These are phyloP conservation scores for Cephus cinctus DNA, from an alignment of 1,140 invertebrate genomes.

Conservation along the genomic window DNA sequence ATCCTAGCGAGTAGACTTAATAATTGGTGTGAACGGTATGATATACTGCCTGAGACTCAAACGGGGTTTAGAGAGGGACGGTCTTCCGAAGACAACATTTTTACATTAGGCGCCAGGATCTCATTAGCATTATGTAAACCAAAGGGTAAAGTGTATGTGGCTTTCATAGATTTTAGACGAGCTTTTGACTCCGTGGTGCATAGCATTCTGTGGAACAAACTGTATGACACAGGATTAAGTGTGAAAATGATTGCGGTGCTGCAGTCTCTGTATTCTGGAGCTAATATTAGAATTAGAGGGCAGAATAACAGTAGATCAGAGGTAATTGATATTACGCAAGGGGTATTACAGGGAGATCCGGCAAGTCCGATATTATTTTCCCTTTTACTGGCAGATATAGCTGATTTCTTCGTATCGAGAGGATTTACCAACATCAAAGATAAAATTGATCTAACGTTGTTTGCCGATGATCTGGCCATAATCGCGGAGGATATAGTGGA, in stretches of 20 bases:
- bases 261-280: not conserved
- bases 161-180: constrained; percentile 16
- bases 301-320: not conserved
- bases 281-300: not conserved
- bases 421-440: constrained; percentile 3
- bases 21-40: constrained; percentile 3
- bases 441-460: constrained; percentile 16
- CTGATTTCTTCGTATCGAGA: not conserved
- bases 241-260: constrained; percentile 8
- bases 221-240: constrained; percentile 15
- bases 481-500: constrained; percentile 7
- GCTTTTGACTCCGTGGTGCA: constrained; percentile 14
- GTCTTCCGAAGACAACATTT: too few species aligned
- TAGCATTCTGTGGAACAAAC: constrained; percentile 5
- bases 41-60: constrained; percentile 19
- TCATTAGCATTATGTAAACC: constrained; percentile 23
- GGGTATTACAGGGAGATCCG: constrained; percentile 20
- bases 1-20: constrained; percentile 1
- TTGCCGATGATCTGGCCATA: constrained; percentile 18
- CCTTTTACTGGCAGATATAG: constrained; percentile 13
- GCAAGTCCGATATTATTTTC: constrained; percentile 15
- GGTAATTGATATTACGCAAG: not conserved
- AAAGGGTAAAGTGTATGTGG: constrained; percentile 21
- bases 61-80: too few species aligned
- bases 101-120: constrained; percentile 26